Conservation (phyloP, 2,113 vertebrate species). For the Ceyx melanurus region DNA sequence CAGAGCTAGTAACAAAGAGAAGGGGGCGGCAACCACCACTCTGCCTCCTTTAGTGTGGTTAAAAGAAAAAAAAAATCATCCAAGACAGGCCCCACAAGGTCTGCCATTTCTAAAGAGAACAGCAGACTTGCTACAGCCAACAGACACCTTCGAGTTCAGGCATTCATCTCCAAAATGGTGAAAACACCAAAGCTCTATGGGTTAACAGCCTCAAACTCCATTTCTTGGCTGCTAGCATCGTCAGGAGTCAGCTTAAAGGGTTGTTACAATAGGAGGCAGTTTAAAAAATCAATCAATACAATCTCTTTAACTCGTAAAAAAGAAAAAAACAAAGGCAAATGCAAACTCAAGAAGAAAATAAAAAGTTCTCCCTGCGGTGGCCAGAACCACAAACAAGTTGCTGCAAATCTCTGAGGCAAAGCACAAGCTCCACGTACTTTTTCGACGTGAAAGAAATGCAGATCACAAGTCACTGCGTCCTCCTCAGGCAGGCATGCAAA, state of each 20-base stretch:
- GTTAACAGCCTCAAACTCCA: not conserved
- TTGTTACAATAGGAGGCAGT: rapidly evolving
- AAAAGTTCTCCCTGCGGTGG: not conserved
- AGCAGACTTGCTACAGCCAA: not conserved
- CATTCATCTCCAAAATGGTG: not conserved
- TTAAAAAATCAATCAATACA: not conserved
- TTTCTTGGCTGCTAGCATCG: not conserved
- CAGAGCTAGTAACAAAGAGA: conserved; percentile 70
- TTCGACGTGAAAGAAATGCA: not conserved
- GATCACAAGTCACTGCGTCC: not conserved
- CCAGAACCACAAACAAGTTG: not conserved
- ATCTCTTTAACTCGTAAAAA: not conserved
- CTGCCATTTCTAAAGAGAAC: conserved; percentile 4
- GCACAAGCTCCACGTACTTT: not conserved
- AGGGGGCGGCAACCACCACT: conserved; percentile 71
- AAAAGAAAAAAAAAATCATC: not conserved
- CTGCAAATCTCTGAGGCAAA: not conserved
- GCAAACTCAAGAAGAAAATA: not conserved
- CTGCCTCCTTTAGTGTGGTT: conserved; percentile 21
- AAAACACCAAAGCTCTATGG: not conserved
- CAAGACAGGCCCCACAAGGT: conserved; percentile 15
- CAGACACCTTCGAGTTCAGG: not conserved
- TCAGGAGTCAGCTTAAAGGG: not conserved
- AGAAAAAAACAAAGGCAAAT: not conserved
- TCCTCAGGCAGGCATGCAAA: not conserved